These are phyloP conservation scores for Tenthredo mesomela DNA, from an alignment of 2,888 invertebrate genomes.

Conservation along the genomic window DNA sequence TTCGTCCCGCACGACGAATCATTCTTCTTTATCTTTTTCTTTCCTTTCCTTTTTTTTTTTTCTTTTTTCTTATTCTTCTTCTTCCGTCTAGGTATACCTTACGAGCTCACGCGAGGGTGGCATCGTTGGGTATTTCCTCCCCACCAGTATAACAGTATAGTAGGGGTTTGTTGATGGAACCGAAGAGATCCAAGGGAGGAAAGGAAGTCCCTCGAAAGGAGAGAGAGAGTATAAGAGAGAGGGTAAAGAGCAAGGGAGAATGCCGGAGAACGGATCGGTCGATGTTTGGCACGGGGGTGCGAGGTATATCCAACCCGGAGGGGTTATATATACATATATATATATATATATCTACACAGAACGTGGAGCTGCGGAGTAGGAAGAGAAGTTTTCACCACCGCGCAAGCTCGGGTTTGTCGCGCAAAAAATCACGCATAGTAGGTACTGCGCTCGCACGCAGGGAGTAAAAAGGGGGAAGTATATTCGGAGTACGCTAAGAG, in stretches of 20 bases:
- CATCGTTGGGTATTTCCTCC: constrained; percentile 5
- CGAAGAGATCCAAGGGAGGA: constrained; percentile 29
- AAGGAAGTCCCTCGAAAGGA: constrained; percentile 14
- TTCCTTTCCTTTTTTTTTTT: background rate
- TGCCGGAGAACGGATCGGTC: constrained; percentile 54
- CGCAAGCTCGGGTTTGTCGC: constrained; percentile 47
- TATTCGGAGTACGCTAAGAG: constrained; percentile 21
- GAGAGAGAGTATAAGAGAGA: constrained; percentile 41
- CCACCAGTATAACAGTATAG: constrained; percentile 1
- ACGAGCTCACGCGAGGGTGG: constrained; percentile 16
- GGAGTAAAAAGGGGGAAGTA: constrained; percentile 42
- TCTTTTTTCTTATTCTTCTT: background rate
- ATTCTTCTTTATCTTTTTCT: background rate
- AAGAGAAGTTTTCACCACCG: constrained; percentile 41
- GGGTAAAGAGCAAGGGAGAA: constrained; percentile 38
- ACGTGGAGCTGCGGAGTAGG: constrained; percentile 5
- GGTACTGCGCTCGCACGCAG: constrained; percentile 21
- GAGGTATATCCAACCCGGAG: constrained; percentile 35
- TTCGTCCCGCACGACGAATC: constrained; percentile 21
- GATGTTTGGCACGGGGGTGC: constrained; percentile 55
- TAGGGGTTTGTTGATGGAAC: constrained; percentile 53
- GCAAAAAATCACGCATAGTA: constrained; percentile 48
- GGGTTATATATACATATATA: background rate
- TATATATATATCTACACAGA: background rate
- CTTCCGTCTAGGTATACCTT: background rate